Base-by-base conservation (phyloP, 2,113 vertebrate species). In the Poeciliopsis occidentalis region DNA sequence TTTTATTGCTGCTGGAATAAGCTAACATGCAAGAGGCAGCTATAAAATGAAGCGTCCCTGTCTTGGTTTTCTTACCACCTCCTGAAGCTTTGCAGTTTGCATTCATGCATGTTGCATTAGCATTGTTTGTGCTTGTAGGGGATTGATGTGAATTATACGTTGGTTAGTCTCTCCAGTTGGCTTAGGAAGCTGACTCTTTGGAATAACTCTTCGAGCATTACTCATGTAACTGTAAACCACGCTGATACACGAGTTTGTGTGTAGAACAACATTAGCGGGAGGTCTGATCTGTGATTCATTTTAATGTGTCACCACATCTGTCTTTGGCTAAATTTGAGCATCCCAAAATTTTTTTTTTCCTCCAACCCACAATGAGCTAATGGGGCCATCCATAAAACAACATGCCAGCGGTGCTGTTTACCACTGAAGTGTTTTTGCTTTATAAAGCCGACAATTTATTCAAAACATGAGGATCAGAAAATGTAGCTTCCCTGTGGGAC, bases 1-100 rank as follows among this genome's bases (percentile, higher is more conserved):
- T 92, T 94, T 94, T 94, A 94, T 92, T 94, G 91, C 89, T 91
- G 92, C 87, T 78, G 85, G 85, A 92, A 91, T 89, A 81, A 88
- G 90, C 91, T 91, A 92, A 92, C 92, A 93, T 92, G 90, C 85
- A 91, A 88, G 89, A 89, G 87, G 90, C 90, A 86, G 92, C 91
- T 91, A 91, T 93, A 91, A 94, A 94, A 93, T 82, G 84, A 89
- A 89, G 84, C 80, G 78, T 86, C 87, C 84, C 83, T 75, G 88
- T 91, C 88, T 90, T 79, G 79, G 79, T 82, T 27, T 73, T 76
- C 88, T 87, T 88, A 85, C 90, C 91, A 87, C 81, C 88, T 85
- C 80, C 79, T 77, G 78, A 82, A 85, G 78, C 91, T 83, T 77
- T 85, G 85, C 90, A 77, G 84, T 72, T 71, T 81, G 83, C 51